Percentiles rank a stretch among this genome's conserved stretches.
phyloP scores from a whole-genome alignment of 1,140 invertebrate species.

The Hirudo medicinalis region DNA sequence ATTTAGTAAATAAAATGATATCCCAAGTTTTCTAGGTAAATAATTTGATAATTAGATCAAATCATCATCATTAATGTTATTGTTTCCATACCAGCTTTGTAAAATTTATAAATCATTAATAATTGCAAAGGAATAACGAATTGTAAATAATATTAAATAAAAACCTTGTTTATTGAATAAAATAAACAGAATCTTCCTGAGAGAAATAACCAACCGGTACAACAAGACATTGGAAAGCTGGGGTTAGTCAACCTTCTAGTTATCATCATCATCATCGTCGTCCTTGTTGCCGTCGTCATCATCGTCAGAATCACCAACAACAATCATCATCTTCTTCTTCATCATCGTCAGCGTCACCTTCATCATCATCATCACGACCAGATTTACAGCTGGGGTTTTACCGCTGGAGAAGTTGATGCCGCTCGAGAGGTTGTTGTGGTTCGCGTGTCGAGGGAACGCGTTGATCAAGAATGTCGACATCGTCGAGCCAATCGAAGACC shows the following conservation, averaged over 20 bases:
- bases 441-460: conserved; percentile 74
- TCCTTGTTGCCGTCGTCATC: not conserved
- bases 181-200: no score
- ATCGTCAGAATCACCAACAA: conserved; percentile 27
- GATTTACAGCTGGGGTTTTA: conserved; percentile 49
- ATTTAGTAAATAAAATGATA: no score
- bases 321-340: not conserved
- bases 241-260: not conserved
- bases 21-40: no score
- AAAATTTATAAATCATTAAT: no score
- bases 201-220: not conserved
- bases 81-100: no score
- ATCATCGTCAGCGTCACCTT: not conserved
- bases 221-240: not conserved
- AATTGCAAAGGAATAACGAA: no score
- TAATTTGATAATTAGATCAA: no score
- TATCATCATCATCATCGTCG: not conserved
- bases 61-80: no score
- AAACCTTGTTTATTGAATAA: no score
- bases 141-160: no score
- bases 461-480: conserved; percentile 59
- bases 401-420: conserved; percentile 75
- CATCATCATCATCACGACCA: conserved; percentile 28
- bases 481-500: conserved; percentile 23
- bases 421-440: conserved; percentile 95